A percentile compares a stretch with the other conserved stretches of the same genome.
phyloP scores from a whole-genome alignment of 1,140 invertebrate species.

The Bombus difficillimus region DNA sequence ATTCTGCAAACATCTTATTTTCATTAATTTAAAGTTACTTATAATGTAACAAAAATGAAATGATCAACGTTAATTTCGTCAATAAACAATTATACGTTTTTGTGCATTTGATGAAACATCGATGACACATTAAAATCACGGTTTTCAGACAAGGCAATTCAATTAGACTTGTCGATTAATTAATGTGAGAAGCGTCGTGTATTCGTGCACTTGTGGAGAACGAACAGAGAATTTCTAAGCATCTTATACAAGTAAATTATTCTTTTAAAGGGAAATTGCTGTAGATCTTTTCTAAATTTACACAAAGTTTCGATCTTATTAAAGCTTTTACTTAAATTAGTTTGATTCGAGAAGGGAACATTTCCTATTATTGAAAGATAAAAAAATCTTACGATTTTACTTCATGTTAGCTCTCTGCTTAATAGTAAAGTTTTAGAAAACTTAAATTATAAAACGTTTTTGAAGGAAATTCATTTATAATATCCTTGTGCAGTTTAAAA shows the following conservation, averaged over 20 bases:
- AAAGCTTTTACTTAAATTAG: neutral
- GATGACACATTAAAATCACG: conserved; percentile 57
- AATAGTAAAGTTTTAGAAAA: neutral
- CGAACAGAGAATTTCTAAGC: conserved; percentile 27
- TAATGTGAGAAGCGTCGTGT: conserved; percentile 68
- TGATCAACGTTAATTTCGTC: neutral
- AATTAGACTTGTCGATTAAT: conserved; percentile 78
- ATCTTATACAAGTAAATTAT: conserved; percentile 41
- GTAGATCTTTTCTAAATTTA: neutral
- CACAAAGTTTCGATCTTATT: neutral
- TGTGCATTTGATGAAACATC: conserved; percentile 17
- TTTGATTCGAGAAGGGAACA: neutral
- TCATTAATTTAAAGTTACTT: neutral
- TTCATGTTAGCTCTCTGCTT: neutral
- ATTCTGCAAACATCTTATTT: neutral
- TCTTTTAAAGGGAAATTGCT: neutral
- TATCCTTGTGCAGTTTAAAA: neutral
- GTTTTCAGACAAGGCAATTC: conserved; percentile 73
- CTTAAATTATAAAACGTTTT: neutral
- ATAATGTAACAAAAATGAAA: neutral
- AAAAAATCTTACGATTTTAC: neutral
- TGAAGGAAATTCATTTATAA: neutral
- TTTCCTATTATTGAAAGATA: neutral
- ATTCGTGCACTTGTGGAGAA: conserved; percentile 37
- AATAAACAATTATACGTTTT: neutral